Percentiles rank a stretch among this genome's conserved stretches.
Evolutionary conservation across 2,113 vertebrate genomes (phyloP).

Genomic region (Mungos mungo): DNA sequence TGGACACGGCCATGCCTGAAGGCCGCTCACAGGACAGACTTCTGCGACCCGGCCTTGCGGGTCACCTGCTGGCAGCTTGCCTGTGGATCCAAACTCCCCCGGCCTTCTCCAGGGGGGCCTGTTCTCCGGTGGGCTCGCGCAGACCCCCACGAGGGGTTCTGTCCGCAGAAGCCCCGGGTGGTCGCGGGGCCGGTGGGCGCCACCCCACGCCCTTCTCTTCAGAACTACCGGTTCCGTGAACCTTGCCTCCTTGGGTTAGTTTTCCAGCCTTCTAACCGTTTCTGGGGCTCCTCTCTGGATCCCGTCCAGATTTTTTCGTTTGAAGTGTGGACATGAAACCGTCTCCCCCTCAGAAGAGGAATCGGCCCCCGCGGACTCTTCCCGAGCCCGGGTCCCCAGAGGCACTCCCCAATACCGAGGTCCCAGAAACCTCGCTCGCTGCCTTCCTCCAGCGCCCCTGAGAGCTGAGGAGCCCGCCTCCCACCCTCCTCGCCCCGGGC

Average conservation of each 20-base stretch:
- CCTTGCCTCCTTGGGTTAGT: not conserved
- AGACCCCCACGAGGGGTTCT: rapidly evolving
- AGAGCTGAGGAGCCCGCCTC: rapidly evolving
- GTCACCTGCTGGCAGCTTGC: rapidly evolving
- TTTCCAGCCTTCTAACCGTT: not conserved
- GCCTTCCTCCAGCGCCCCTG: rapidly evolving
- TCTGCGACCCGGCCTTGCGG: not conserved
- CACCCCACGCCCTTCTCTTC: not conserved
- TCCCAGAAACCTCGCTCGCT: not conserved
- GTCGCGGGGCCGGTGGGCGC: rapidly evolving
- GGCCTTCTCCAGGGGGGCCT: rapidly evolving
- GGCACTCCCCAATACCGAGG: rapidly evolving
- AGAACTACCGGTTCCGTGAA: rapidly evolving
- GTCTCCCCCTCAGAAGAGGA: not conserved
- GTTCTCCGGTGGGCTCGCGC: rapidly evolving
- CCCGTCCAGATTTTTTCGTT: not conserved
- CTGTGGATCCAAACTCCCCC: not conserved
- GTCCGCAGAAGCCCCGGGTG: rapidly evolving
- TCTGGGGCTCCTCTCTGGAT: not conserved
- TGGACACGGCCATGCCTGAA: not conserved
- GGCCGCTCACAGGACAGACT: not conserved
- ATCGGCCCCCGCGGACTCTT: not conserved
- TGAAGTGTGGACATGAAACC: rapidly evolving
- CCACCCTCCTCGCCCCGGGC: rapidly evolving
- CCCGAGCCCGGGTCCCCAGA: not conserved